Evolutionary conservation across 2,888 invertebrate species (phyloP).

Genomic region (Aphodius sticticus): DNA sequence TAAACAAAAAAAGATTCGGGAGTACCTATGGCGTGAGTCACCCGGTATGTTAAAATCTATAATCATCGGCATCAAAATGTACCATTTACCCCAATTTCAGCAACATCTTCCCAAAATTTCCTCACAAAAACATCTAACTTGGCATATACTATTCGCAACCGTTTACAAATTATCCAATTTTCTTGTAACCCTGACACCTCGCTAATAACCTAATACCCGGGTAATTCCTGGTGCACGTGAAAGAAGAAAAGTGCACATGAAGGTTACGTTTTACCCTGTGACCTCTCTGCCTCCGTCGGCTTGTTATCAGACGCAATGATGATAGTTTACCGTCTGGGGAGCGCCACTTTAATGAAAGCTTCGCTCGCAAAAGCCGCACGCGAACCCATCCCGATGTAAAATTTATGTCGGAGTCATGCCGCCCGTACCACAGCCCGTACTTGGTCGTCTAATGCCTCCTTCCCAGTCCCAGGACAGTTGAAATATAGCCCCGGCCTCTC

Average conservation of each 20-base stretch:
- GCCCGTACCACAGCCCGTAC: not conserved
- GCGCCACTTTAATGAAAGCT: not conserved
- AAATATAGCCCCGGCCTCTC: not conserved
- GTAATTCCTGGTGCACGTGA: not conserved
- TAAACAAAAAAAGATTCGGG: no score
- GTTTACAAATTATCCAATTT: no score
- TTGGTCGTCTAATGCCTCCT: no score
- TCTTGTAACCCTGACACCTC: not conserved
- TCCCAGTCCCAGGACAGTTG: not conserved
- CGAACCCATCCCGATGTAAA: not conserved
- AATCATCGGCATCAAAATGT: no score
- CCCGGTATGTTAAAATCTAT: no score
- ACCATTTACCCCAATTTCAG: no score
- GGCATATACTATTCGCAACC: no score
- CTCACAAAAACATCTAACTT: no score
- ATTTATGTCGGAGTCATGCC: not conserved
- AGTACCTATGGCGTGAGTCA: no score
- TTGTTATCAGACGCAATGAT: constrained; percentile 4
- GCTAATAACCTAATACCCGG: not conserved
- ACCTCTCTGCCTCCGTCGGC: not conserved
- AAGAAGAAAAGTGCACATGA: not conserved
- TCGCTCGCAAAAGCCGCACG: not conserved
- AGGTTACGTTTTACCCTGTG: not conserved
- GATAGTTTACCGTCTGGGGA: not conserved
- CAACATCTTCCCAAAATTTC: no score